Evolutionary conservation across 2,797 vertebrate genomes (phyloP), one percentile per base, ranked within the genome.

Genomic region (Neoniphon sammara): DNA sequence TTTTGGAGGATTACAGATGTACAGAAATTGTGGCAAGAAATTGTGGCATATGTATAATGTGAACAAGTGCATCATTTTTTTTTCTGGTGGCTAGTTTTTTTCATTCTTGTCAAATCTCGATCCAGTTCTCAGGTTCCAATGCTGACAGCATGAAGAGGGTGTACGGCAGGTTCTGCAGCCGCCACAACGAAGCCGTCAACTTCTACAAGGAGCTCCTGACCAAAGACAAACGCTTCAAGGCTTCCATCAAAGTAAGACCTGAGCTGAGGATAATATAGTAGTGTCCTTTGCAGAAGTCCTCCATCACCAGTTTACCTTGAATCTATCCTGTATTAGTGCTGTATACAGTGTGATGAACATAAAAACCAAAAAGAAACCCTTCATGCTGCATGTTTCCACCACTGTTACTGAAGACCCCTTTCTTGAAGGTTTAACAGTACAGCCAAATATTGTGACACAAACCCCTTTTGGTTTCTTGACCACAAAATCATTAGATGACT

Each of bases 151-250:
- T 99, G 94, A 98, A 96, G 92, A 95, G 93, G 88, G 94, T 96
- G 0, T 99, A 99, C 0, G 97, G 98, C 44, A 96, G 92, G 85
- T 99, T 99, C 87, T 99, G 98, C 5, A 96, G 97, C 70, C 96
- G 97, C 14, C 98, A 99, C 93, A 99, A 94, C 0, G 97, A 99
- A 82, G 97, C 98, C 0, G 96, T 99, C 17, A 97, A 93, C 91
- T 93, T 96, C 74, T 98, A 98, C 92, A 99, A 99, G 85, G 98
- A 99, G 68, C 93, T 97, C 0, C 92, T 94, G 66, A 94, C 95
- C 61, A 97, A 97, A 92, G 97, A 99, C 81, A 98, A 98, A 73
- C 94, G 96, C 56, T 99, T 99, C 78, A 98, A 99, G 87, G 95
- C 95, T 0, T 99, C 96, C 66, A 95, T 98, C 80, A 97, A 96